Conservation (phyloP, 2,888 invertebrate species). For the Drosophila meridionalis region DNA sequence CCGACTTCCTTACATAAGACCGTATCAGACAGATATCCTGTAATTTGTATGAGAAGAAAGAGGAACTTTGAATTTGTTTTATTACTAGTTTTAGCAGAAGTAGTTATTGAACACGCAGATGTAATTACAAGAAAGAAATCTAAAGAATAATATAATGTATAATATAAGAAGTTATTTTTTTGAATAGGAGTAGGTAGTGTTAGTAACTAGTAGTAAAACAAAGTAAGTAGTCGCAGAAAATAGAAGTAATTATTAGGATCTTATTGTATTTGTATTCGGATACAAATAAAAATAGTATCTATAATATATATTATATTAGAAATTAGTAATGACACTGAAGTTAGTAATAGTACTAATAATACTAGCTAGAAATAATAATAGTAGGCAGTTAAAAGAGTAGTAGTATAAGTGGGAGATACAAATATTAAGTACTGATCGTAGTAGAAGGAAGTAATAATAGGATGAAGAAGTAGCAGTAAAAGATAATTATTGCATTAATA, state of each 20-base stretch:
- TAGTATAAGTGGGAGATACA: too few species aligned
- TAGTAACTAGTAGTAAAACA: too few species aligned
- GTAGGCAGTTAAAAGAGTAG: not conserved
- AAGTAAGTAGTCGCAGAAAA: too few species aligned
- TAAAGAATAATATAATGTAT: too few species aligned
- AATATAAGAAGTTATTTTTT: too few species aligned
- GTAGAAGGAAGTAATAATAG: not conserved
- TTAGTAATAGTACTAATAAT: too few species aligned
- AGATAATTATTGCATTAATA: too few species aligned
- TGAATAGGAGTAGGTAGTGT: not conserved
- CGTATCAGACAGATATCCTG: constrained; percentile 27
- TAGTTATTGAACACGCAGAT: not conserved
- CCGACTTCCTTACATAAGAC: constrained; percentile 68
- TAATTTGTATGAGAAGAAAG: not conserved
- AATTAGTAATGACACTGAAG: too few species aligned
- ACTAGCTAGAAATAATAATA: not conserved
- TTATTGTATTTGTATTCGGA: too few species aligned
- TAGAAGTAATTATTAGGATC: too few species aligned
- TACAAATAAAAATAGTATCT: too few species aligned
- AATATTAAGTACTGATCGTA: not conserved
- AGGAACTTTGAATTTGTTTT: not conserved
- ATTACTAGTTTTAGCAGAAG: not conserved
- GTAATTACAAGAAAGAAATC: not conserved
- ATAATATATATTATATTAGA: too few species aligned
- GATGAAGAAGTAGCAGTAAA: not conserved